Percentiles rank a stretch among this genome's conserved stretches.
These are phyloP conservation scores for Macrosiphum euphorbiae DNA, from an alignment of 2,888 invertebrate genomes.

Conservation along the genomic window DNA sequence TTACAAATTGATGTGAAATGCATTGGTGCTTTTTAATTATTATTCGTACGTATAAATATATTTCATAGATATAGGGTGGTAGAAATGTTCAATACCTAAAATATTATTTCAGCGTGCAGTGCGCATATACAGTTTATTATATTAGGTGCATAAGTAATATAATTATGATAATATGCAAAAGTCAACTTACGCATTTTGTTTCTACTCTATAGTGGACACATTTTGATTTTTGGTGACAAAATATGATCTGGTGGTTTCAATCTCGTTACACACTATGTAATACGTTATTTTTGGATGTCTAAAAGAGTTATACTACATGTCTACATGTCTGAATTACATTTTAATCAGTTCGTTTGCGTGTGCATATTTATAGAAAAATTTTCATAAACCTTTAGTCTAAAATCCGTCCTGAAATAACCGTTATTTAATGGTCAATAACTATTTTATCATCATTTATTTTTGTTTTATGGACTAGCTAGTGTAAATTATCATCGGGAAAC, in stretches of 20 bases:
- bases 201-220: background rate
- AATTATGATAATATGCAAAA: background rate
- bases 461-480: conserved; percentile 7
- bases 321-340: background rate
- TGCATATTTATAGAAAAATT: background rate
- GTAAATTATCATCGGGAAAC: background rate
- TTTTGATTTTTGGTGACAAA: conserved; percentile 1
- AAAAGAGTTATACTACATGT: background rate
- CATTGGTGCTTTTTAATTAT: conserved; percentile 51
- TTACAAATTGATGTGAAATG: conserved; percentile 12
- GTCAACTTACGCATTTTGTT: background rate
- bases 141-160: background rate
- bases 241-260: background rate
- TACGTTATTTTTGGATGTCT: background rate
- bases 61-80: background rate
- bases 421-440: conserved; percentile 28
- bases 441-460: conserved; percentile 26
- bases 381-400: background rate
- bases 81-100: background rate
- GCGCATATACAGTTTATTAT: background rate
- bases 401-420: conserved; percentile 44
- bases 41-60: conserved; percentile 5
- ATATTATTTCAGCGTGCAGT: background rate
- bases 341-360: background rate
- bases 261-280: background rate